Evolutionary conservation across 2,113 vertebrate genomes (phyloP).

Genomic region (Ammodytes marinus): DNA sequence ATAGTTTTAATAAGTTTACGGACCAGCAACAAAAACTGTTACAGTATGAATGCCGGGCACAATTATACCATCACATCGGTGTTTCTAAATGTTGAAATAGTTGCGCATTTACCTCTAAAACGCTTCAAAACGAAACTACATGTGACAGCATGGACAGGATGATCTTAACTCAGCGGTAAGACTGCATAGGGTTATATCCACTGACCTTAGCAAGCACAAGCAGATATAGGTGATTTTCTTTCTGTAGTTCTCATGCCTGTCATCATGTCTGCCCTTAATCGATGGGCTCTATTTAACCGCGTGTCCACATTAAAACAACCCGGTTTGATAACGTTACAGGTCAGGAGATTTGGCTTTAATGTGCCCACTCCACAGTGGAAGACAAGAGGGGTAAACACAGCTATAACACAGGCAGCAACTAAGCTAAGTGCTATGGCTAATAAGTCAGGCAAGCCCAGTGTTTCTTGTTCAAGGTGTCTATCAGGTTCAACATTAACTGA

Average conservation of each 20-base stretch:
- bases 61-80: background rate
- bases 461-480: constrained; percentile 7
- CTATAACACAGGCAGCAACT: background rate
- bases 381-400: background rate
- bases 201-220: background rate
- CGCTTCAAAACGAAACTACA: background rate
- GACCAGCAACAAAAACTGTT: background rate
- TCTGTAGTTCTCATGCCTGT: background rate
- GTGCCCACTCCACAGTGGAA: constrained; percentile 4
- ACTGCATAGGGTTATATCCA: background rate
- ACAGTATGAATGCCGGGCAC: too few relatives aligned
- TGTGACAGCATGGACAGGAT: background rate
- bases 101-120: background rate
- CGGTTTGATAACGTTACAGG: background rate
- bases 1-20: accelerated
- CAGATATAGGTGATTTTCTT: background rate
- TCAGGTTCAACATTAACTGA: constrained; percentile 21
- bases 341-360: constrained; percentile 1
- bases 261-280: constrained; percentile 33
- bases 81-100: background rate
- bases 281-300: background rate
- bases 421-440: background rate
- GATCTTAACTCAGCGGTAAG: background rate
- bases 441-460: background rate
- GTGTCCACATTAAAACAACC: background rate